Base-by-base conservation (phyloP, 2,797 vertebrate genomes). In the Esox masquinongy region DNA sequence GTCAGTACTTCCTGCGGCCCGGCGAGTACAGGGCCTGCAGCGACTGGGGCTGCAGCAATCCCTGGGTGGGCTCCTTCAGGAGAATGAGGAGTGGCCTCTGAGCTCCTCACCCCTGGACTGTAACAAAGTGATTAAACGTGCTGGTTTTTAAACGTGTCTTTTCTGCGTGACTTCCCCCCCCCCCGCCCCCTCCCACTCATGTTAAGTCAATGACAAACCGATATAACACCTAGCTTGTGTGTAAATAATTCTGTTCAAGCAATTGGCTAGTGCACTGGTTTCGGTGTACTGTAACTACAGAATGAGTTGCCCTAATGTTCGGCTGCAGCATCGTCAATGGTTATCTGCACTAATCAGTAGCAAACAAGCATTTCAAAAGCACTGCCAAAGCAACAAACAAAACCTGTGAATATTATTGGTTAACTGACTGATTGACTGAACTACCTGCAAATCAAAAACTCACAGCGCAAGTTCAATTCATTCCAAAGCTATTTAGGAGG, bases 61-160 rank as follows among this genome's bases (percentile, higher is more conserved):
- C 94, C 81, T 92, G 90, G 85, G 89, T 94, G 68, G 92, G 92
- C 79, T 95, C 93, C 19, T 94, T 95, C 81, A 94, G 93, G 56
- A 93, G 93, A 81, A 92, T 94, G 90, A 93, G 92, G 87, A 89
- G 83, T 77, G 68, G 80, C 68, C 85, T 91, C 84, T 93, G 89
- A 90, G 59, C 15, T 77, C 36, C 74, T 26, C 47, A 67, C 68
- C 61, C 70, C 80, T 77, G 73, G 72, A 74, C 17, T 68, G 6
- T 36, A 1, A 51, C 78, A 73, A 76, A 22, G 82, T 83, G 69
- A 90, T 85, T 89, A 92, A 92, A 90, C 3, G 68, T 12, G 26
- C 74, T 16, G 80, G 77, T 81, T 85, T 69, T 78, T 47, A 59
- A 80, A 49, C 5, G 15, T 16, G 19, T 36, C 1, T 43, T 66